These are phyloP conservation scores for Theocolax elegans DNA, from an alignment of 1,140 invertebrate species.

Conservation along the genomic window DNA sequence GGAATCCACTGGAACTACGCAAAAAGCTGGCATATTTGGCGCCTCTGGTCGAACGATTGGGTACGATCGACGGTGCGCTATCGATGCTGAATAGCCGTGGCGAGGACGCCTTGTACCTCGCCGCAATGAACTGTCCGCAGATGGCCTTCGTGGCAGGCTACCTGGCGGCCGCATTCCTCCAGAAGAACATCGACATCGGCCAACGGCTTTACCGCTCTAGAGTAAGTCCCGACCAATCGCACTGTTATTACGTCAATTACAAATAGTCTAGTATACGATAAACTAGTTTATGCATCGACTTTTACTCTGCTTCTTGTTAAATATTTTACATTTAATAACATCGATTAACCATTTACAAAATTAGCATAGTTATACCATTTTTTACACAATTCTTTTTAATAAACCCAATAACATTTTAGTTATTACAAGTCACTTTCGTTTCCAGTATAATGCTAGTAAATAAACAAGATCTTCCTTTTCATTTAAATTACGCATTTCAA, in stretches of 20 bases:
- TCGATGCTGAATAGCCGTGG: slow-evolving; percentile 50
- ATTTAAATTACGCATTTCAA: too few relatives aligned
- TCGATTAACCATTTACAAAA: too few relatives aligned
- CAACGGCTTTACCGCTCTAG: slow-evolving; percentile 36
- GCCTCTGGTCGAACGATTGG: slow-evolving; percentile 56
- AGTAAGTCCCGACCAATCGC: background rate
- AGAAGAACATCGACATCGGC: slow-evolving; percentile 54
- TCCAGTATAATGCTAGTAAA: too few relatives aligned
- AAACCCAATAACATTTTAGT: too few relatives aligned
- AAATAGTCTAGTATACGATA: too few relatives aligned
- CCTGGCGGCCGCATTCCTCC: slow-evolving; percentile 52
- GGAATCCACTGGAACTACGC: slow-evolving; percentile 49
- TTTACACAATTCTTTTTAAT: too few relatives aligned
- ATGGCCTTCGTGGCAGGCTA: slow-evolving; percentile 56
- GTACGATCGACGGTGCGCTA: slow-evolving; percentile 45
- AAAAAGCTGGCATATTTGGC: slow-evolving; percentile 52
- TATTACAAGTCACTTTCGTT: too few relatives aligned
- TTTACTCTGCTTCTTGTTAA: too few relatives aligned
- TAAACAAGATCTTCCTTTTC: too few relatives aligned
- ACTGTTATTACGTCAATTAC: background rate
- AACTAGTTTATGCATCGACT: too few relatives aligned
- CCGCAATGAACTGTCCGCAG: slow-evolving; percentile 54
- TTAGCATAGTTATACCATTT: too few relatives aligned
- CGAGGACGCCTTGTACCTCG: slow-evolving; percentile 58
- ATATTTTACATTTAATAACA: too few relatives aligned